Evolutionary conservation across 2,888 invertebrate species (phyloP).

Genomic region (Apamea crenata): DNA sequence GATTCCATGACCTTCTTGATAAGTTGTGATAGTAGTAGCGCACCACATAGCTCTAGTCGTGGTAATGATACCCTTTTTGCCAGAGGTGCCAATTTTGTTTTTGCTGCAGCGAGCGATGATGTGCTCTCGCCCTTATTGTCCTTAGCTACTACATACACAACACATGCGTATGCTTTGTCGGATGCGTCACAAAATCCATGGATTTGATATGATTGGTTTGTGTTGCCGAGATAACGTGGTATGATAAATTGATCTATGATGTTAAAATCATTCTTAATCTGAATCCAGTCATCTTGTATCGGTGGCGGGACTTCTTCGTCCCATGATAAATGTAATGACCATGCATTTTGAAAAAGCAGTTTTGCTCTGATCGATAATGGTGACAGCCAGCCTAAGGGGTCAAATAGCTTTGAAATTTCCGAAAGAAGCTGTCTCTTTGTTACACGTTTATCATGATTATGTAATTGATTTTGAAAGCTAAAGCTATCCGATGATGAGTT

Average conservation of each 20-base stretch:
- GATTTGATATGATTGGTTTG: not conserved
- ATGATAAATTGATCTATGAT: not conserved
- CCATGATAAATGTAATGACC: slow-evolving; percentile 1
- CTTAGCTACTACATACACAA: not conserved
- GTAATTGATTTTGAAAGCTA: not conserved
- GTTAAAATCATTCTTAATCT: no score
- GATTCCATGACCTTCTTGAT: slow-evolving; percentile 12
- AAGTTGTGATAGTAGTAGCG: not conserved
- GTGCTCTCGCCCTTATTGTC: not conserved
- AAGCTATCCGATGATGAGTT: no score
- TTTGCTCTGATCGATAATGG: slow-evolving; percentile 6
- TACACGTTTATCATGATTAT: not conserved
- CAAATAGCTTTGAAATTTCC: slow-evolving; percentile 17
- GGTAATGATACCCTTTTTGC: slow-evolving; percentile 2
- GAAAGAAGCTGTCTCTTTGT: slow-evolving; percentile 3
- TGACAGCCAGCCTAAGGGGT: slow-evolving; percentile 17
- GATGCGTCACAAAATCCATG: slow-evolving; percentile 15
- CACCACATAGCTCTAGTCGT: slow-evolving; percentile 2
- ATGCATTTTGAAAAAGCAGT: slow-evolving; percentile 5
- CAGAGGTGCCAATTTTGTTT: slow-evolving; percentile 4
- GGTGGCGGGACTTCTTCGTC: not conserved
- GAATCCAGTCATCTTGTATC: not conserved
- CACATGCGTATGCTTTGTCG: slow-evolving; percentile 6
- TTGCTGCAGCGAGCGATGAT: not conserved
- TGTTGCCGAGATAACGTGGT: not conserved